Percentiles rank a stretch among this genome's conserved stretches.
Evolutionary conservation across 2,113 vertebrate genomes (phyloP).

Genomic region (Eleginops maclovinus): DNA sequence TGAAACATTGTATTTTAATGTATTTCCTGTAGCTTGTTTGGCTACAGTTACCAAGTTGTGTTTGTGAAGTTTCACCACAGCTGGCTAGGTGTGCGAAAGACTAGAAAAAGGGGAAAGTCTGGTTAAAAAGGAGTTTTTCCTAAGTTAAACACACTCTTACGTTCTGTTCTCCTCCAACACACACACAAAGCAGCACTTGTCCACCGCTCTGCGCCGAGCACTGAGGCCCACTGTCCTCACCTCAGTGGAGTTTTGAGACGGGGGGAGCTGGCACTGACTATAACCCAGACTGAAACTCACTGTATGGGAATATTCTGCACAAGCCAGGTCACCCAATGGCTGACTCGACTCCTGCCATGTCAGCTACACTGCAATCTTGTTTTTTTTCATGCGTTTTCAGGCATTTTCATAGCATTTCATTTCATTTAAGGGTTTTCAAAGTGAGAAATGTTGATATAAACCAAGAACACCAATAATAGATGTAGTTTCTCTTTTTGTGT

Average conservation of each 20-base stretch:
- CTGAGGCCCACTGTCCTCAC: conserved; percentile 77
- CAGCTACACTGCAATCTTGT: no score
- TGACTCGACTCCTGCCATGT: background rate
- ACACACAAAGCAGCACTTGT: conserved; percentile 74
- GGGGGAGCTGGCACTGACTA: conserved; percentile 16
- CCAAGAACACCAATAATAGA: no score
- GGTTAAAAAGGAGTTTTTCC: conserved; percentile 51
- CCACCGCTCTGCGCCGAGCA: conserved; percentile 44
- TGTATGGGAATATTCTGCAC: conserved; percentile 26
- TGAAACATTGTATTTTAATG: conserved; percentile 12
- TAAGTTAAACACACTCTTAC: conserved; percentile 52
- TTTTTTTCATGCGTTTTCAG: background rate
- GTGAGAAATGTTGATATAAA: background rate
- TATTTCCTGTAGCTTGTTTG: conserved; percentile 5
- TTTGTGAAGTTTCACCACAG: background rate
- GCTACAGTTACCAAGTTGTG: background rate
- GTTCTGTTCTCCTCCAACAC: conserved; percentile 24
- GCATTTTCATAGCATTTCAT: background rate
- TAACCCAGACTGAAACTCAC: conserved; percentile 20
- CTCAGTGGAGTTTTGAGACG: conserved; percentile 24
- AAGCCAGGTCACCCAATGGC: conserved; percentile 2
- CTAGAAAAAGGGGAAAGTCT: conserved; percentile 34
- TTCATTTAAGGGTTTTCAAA: background rate
- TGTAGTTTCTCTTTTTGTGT: no score
- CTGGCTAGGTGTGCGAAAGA: background rate